phyloP scores from a whole-genome alignment of 2,113 vertebrate genomes.

The Dicerorhinus sumatrensis region DNA sequence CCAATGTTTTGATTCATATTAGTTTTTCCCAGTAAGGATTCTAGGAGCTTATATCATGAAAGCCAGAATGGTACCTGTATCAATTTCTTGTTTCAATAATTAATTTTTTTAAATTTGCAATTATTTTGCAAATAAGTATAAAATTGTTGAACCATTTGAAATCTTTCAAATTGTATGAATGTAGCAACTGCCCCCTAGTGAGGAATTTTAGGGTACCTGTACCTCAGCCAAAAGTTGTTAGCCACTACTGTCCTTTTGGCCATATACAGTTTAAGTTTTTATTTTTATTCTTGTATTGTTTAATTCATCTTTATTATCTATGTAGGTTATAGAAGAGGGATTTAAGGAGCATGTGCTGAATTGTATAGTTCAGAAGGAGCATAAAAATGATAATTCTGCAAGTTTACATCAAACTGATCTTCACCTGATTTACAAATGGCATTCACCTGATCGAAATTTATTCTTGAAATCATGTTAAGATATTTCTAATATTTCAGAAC shows the following conservation, averaged over 20 bases:
- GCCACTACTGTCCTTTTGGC: background rate
- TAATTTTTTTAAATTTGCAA: background rate
- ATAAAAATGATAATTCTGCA: background rate
- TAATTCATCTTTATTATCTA: background rate
- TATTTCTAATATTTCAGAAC: background rate
- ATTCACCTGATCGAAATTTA: background rate
- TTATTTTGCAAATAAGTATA: background rate
- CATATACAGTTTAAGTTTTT: background rate
- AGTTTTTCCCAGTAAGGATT: background rate
- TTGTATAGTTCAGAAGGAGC: background rate
- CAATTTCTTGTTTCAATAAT: background rate
- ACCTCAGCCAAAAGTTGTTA: background rate
- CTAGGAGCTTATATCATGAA: background rate
- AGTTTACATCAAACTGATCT: background rate
- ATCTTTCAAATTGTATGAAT: background rate
- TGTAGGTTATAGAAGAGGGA: background rate
- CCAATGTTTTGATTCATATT: background rate
- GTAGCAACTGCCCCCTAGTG: background rate
- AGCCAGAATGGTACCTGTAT: background rate
- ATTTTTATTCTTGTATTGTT: constrained; percentile 8
- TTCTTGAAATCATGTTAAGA: background rate
- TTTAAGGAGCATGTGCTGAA: background rate
- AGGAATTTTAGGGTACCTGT: background rate
- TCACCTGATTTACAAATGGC: background rate
- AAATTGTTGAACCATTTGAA: background rate